A percentile compares a stretch with the other conserved stretches of the same genome.
phyloP scores from a whole-genome alignment of 2,888 invertebrate genomes.

The Drosophila limbata region DNA sequence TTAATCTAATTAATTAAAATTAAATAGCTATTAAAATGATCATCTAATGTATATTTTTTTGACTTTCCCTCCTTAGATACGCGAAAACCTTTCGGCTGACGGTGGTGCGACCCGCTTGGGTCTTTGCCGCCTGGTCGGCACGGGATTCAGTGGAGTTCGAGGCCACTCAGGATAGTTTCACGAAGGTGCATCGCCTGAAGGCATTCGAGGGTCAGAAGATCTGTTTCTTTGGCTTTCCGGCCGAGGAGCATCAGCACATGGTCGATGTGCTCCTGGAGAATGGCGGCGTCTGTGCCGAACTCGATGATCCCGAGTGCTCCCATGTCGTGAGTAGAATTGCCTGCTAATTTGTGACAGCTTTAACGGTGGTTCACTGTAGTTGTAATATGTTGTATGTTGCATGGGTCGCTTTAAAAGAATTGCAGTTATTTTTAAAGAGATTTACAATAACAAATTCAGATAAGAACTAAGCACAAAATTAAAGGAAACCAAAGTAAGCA shows the following conservation, averaged over 20 bases:
- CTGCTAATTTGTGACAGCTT: conserved; percentile 4
- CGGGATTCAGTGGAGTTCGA: conserved; percentile 89
- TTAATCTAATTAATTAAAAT: no score
- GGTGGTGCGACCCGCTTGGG: conserved; percentile 95
- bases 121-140: conserved; percentile 93
- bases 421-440: no score
- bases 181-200: conserved; percentile 91
- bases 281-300: conserved; percentile 91
- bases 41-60: neutral
- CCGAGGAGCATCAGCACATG: conserved; percentile 96
- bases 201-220: conserved; percentile 95
- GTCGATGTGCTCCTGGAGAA: conserved; percentile 94
- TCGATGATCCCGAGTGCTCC: conserved; percentile 94
- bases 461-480: no score
- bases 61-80: conserved; percentile 86
- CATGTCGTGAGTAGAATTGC: conserved; percentile 94
- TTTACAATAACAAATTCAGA: neutral
- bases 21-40: no score
- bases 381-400: conserved; percentile 10
- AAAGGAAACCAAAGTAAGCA: no score
- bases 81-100: conserved; percentile 95
- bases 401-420: neutral
- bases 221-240: conserved; percentile 95
- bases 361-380: conserved; percentile 8
- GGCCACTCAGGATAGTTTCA: conserved; percentile 90